These are phyloP conservation scores for Amyelois transitella DNA, from an alignment of 1,140 invertebrate genomes.

Conservation along the genomic window DNA sequence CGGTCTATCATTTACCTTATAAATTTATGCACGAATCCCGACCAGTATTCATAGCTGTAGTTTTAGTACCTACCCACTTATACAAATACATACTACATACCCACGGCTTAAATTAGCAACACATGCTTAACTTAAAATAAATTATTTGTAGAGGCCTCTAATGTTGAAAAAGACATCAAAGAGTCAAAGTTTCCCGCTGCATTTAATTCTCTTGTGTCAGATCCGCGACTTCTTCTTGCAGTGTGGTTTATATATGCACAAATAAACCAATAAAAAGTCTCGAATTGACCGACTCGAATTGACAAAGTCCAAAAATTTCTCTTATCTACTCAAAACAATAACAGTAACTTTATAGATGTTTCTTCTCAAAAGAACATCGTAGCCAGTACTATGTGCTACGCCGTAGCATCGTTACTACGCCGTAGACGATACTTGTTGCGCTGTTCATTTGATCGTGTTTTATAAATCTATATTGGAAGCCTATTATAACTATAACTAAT, in stretches of 20 bases:
- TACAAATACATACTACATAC: neutral
- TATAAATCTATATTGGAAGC: too few species aligned
- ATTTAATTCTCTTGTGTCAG: too few species aligned
- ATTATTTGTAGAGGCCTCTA: too few species aligned
- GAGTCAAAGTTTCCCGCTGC: too few species aligned
- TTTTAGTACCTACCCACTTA: neutral
- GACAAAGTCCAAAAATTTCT: neutral
- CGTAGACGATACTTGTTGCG: neutral
- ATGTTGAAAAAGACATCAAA: too few species aligned
- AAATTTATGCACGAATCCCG: constrained; percentile 7
- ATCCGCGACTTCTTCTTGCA: too few species aligned
- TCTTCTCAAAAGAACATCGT: too few species aligned
- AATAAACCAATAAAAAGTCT: too few species aligned
- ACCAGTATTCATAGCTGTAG: constrained; percentile 17
- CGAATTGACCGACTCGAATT: too few species aligned
- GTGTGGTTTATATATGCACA: too few species aligned
- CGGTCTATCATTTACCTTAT: neutral
- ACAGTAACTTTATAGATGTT: too few species aligned
- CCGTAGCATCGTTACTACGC: neutral
- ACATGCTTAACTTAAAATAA: neutral
- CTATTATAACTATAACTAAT: too few species aligned
- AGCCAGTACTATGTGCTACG: neutral
- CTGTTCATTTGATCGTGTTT: neutral
- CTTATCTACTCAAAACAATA: neutral
- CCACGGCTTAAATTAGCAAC: constrained; percentile 10